Conservation (phyloP, 2,888 invertebrate genomes). For the Orthonevra nobilis region DNA sequence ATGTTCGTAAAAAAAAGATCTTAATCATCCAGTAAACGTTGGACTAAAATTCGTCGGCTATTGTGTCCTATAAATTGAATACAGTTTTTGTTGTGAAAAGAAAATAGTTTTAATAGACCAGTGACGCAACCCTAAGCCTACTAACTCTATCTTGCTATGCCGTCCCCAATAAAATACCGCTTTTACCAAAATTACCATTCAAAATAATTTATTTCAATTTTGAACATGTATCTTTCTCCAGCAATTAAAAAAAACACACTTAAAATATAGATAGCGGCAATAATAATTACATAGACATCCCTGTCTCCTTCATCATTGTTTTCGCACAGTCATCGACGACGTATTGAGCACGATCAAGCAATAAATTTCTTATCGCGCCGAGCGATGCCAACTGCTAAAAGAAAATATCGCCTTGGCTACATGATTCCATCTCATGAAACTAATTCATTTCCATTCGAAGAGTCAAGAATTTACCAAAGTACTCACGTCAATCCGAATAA, state of each 20-base stretch:
- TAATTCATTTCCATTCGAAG: conserved; percentile 7
- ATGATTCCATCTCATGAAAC: no score
- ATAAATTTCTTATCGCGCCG: conserved; percentile 39
- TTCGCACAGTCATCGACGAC: conserved; percentile 62
- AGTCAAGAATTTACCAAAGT: conserved; percentile 6
- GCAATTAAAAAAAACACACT: conserved; percentile 63
- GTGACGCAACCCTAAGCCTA: no score
- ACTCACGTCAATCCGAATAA: neutral
- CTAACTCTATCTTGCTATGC: no score
- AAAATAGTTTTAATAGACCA: no score
- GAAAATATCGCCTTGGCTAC: conserved; percentile 15
- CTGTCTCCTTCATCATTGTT: conserved; percentile 68
- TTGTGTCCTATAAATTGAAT: no score
- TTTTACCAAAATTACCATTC: conserved; percentile 31
- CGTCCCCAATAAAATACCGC: neutral
- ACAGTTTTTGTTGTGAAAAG: no score
- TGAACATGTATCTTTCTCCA: conserved; percentile 64
- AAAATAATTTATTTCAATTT: conserved; percentile 64
- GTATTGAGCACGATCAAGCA: conserved; percentile 30
- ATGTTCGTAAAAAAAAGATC: no score
- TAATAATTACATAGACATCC: conserved; percentile 68
- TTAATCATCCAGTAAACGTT: no score
- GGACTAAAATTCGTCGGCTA: no score
- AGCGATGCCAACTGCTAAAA: conserved; percentile 32
- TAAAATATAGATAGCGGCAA: conserved; percentile 60